Percentiles rank a stretch among this genome's conserved stretches.
phyloP scores from a whole-genome alignment of 2,888 invertebrate species.

The Leucania comma region DNA sequence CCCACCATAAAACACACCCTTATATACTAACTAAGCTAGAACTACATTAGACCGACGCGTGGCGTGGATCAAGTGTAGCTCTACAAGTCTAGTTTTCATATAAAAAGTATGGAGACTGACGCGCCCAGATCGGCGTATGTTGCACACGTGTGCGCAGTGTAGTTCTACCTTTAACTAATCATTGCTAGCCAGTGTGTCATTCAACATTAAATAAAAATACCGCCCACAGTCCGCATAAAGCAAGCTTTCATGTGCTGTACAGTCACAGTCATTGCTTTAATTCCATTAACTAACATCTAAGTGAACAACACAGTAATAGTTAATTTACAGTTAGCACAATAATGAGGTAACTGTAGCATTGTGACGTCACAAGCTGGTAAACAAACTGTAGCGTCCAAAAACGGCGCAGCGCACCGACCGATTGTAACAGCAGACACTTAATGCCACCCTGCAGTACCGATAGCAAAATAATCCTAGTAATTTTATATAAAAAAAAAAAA shows the following conservation, averaged over 20 bases:
- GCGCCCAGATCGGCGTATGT: too few species aligned
- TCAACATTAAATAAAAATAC: not conserved
- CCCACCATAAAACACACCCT: too few species aligned
- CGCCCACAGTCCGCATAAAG: not conserved
- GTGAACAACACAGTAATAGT: slow-evolving; percentile 46
- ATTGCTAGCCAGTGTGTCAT: not conserved
- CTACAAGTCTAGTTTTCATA: too few species aligned
- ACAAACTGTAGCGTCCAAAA: slow-evolving; percentile 80
- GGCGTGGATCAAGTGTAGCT: too few species aligned
- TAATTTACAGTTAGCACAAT: slow-evolving; percentile 74
- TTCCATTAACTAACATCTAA: slow-evolving; percentile 22
- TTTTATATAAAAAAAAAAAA: too few species aligned
- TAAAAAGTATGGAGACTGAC: too few species aligned
- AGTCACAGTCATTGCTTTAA: too few species aligned
- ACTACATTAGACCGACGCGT: too few species aligned
- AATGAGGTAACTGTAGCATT: slow-evolving; percentile 76
- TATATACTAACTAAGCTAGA: too few species aligned
- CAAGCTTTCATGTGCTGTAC: not conserved
- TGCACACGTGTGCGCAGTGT: too few species aligned
- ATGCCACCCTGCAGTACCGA: slow-evolving; percentile 64
- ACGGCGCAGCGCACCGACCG: slow-evolving; percentile 72
- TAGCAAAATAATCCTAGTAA: slow-evolving; percentile 27
- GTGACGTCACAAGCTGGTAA: slow-evolving; percentile 80
- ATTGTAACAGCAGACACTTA: slow-evolving; percentile 67
- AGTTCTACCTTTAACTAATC: too few species aligned